Evolutionary conservation across 2,888 invertebrate genomes (phyloP), one percentile per base, ranked within the genome.

Genomic region (Pristionchus mayeri): DNA sequence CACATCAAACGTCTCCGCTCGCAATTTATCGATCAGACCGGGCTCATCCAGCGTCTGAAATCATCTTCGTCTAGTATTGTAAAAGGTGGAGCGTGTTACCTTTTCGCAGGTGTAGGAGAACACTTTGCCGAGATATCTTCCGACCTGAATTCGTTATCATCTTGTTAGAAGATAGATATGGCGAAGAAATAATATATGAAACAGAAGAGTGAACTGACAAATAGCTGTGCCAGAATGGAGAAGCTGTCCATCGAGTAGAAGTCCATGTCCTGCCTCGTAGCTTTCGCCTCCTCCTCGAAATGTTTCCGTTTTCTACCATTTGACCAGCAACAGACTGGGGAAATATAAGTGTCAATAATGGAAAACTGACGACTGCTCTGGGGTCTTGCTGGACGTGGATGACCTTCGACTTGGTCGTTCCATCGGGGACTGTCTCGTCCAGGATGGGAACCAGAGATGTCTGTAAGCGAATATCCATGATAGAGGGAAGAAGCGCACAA

Each of bases 391-490:
- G 21, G 7, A 80, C 57, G 37, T 80, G 18, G 57, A 80, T 80
- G 11, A 80, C 16, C 37, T 80, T 80, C 57, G 80, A 80, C 40
- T 80, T 80, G 18, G 80, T 80, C 11, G 80, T 80, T 57, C 57
- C 57, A 57, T 80, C 80, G 40, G 54, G 54, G 2, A 37, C 37
- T 24, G 0, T 24, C 80, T 54, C 57, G 13, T 80, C 57, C 21
- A 80, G 37, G 6, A 80, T 24, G 2, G 80, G 80, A 24, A 80
- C 40, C 16, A 80, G 57, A 2, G 80, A 80, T 18, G 57, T 80
- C 80, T 80, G 54, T 0, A 80, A 76, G 44, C 44, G 7, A 44
- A 13, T 44, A 44, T 44, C 44, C 6, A n/a, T n/a, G n/a, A 44
- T 6, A 44, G 44, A 44, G 44, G 44, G 44, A 13, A 44, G 44